These are phyloP conservation scores for Ditula angustiorana DNA, from an alignment of 2,888 invertebrate genomes.

Conservation along the genomic window DNA sequence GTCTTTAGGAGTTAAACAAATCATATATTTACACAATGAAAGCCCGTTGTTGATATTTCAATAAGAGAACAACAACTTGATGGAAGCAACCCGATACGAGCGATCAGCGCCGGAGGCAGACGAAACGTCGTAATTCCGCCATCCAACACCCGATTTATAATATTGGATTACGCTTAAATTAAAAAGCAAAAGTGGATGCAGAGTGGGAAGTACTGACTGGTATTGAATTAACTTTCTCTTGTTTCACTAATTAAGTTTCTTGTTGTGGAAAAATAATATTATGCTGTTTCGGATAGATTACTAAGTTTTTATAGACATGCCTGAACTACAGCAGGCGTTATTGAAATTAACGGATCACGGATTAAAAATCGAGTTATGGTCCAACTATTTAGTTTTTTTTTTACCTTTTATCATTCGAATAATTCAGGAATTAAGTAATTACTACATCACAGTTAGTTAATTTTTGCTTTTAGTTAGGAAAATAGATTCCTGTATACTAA, in stretches of 20 bases:
- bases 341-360: too few species aligned
- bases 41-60: neutral
- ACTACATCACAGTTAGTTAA: too few species aligned
- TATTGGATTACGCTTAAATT: conserved; percentile 27
- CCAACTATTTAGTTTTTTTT: too few species aligned
- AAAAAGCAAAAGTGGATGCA: conserved; percentile 16
- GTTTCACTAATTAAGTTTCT: neutral
- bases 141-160: conserved; percentile 21
- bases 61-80: conserved; percentile 22
- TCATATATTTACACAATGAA: neutral
- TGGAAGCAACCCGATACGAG: conserved; percentile 33
- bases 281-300: too few species aligned
- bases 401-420: too few species aligned
- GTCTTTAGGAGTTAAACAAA: too few species aligned
- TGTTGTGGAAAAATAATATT: neutral
- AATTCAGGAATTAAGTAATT: too few species aligned
- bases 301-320: too few species aligned
- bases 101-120: conserved; percentile 13
- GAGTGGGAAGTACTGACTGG: neutral
- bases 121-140: conserved; percentile 1
- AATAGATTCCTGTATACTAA: too few species aligned
- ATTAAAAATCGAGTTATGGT: too few species aligned
- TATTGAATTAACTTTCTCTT: neutral
- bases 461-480: too few species aligned
- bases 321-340: too few species aligned